Base-by-base conservation (phyloP, 2,797 vertebrate species). In the Podarcis siculus region DNA sequence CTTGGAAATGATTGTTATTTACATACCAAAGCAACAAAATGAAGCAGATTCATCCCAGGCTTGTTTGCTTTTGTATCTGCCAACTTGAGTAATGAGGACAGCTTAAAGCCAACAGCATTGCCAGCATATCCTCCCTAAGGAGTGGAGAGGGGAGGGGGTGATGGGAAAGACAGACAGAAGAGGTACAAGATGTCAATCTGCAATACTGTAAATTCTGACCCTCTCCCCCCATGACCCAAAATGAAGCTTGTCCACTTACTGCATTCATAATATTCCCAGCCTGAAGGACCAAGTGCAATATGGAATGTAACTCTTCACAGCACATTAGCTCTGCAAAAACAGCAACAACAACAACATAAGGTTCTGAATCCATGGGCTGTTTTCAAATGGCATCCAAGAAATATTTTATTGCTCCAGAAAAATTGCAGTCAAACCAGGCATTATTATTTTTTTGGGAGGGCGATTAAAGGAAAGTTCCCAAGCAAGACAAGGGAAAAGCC, bases 261-360 rank as follows among this genome's bases (percentile, higher is more conserved):
- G 98, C 98, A 86, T 99, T 99, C 99, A 99, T 99, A 96, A 99
- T 99, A 96, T 99, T 99, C 87, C 99, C 99, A 15, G 99, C 98
- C 94, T 99, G 99, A 84, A 99, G 98, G 94, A 99, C 99, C 97
- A 99, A 97, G 95, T 99, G 98, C 88, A 99, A 94, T 94, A 99
- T 98, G 66, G 98, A 98, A 92, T 99, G 99, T 42, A 99, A 97
- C 86, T 99, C 98, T 93, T 98, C 98, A 92, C 99, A 99, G 30
- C 95, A 97, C 98, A 99, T 98, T 93, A 99, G 92, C 94, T 99
- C 99, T 99, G 94, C 45, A 94, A 94, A 89, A 91, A 55, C 42
- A 42, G 9, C 42, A 39, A 39, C 39, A 45, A 45, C 45, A 55
- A 55, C 49, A 93, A 87, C 87, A 85, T 92, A 77, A 95, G 81